Percentiles rank a stretch among this genome's conserved stretches.
Conservation (phyloP, 2,797 vertebrate species). For the Florisuga fusca region DNA sequence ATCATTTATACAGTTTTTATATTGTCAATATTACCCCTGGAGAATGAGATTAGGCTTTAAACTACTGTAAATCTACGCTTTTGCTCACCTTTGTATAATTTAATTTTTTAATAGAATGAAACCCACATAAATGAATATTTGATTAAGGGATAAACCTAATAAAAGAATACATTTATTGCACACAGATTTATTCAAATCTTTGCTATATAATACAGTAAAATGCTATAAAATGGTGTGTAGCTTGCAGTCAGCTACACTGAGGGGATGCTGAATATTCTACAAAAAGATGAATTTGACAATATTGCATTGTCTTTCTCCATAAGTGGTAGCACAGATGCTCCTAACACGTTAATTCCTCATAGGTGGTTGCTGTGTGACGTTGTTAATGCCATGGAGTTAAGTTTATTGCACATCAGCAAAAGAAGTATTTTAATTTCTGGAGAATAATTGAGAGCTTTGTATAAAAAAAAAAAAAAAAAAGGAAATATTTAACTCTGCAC, state of each 20-base stretch:
- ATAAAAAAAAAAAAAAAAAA: background rate
- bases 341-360: slow-evolving; percentile 12
- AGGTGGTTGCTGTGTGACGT: slow-evolving; percentile 11
- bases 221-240: slow-evolving; percentile 58
- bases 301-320: slow-evolving; percentile 45
- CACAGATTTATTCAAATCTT: slow-evolving; percentile 75
- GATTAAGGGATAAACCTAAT: slow-evolving; percentile 77
- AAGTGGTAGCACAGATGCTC: slow-evolving; percentile 44
- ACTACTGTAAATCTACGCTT: slow-evolving; percentile 75
- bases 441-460: background rate
- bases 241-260: slow-evolving; percentile 52
- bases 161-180: slow-evolving; percentile 75
- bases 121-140: slow-evolving; percentile 77
- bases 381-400: slow-evolving; percentile 1
- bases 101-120: slow-evolving; percentile 77
- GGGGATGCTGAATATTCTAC: slow-evolving; percentile 50
- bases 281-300: slow-evolving; percentile 68
- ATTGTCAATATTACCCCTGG: slow-evolving; percentile 74
- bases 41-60: slow-evolving; percentile 77
- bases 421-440: slow-evolving; percentile 15
- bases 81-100: slow-evolving; percentile 80
- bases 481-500: background rate
- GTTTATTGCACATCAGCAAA: slow-evolving; percentile 28
- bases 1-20: slow-evolving; percentile 80
- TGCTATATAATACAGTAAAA: slow-evolving; percentile 57